Conservation (phyloP, 2,888 invertebrate genomes). For the Empis livida region DNA sequence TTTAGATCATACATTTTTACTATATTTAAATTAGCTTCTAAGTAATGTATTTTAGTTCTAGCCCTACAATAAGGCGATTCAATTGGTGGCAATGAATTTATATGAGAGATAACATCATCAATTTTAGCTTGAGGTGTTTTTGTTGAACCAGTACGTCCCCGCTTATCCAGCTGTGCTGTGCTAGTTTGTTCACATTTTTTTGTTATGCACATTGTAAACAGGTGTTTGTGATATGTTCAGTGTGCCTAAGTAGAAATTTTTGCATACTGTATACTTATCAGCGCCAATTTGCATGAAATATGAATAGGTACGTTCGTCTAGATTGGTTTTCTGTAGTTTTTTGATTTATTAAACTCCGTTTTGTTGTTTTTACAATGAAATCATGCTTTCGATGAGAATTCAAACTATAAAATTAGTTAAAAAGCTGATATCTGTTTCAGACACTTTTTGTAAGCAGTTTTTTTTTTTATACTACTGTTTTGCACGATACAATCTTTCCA, state of each 20-base stretch:
- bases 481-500: no score
- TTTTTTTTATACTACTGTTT: no score
- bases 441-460: no score
- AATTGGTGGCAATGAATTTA: neutral
- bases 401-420: conserved; percentile 2
- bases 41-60: neutral
- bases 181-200: conserved; percentile 2
- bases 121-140: neutral
- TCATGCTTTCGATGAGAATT: conserved; percentile 2
- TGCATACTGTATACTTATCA: conserved; percentile 4
- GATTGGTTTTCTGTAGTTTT: neutral
- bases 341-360: neutral
- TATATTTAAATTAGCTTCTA: neutral
- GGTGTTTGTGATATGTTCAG: conserved; percentile 4
- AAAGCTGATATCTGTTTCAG: no score
- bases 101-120: neutral
- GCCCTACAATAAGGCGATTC: neutral
- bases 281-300: no score
- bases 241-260: conserved; percentile 5
- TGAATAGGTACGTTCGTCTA: neutral
- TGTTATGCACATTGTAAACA: conserved; percentile 2
- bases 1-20: neutral
- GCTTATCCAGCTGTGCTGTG: neutral
- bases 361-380: conserved; percentile 2
- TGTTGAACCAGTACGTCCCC: neutral